Percentiles rank a stretch among this genome's conserved stretches.
These are phyloP conservation scores for Synergus japonicus DNA, from an alignment of 2,888 invertebrate genomes.

Conservation along the genomic window DNA sequence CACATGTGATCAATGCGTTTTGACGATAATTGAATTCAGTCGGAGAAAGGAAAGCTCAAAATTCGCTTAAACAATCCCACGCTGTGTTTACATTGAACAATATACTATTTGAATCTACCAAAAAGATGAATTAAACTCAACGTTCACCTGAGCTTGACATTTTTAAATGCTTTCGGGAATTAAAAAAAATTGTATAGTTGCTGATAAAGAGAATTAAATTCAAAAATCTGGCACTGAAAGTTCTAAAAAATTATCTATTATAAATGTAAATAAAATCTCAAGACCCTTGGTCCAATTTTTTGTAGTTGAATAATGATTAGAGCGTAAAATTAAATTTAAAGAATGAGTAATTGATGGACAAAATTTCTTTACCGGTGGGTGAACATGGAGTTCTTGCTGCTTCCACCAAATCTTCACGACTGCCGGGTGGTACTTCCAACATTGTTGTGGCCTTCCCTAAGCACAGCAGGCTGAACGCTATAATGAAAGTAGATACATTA, in stretches of 20 bases:
- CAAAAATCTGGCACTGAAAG: too few relatives aligned
- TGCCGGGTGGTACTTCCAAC: slow-evolving; percentile 74
- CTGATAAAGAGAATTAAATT: too few relatives aligned
- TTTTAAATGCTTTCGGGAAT: too few relatives aligned
- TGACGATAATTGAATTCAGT: background rate
- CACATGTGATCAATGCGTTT: background rate
- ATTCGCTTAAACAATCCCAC: background rate
- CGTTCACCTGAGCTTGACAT: too few relatives aligned
- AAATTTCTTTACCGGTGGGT: background rate
- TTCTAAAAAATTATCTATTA: too few relatives aligned
- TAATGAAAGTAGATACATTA: slow-evolving; percentile 43
- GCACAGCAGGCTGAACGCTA: slow-evolving; percentile 75
- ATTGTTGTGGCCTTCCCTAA: slow-evolving; percentile 66
- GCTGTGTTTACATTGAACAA: background rate
- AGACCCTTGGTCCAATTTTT: too few relatives aligned
- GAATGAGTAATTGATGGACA: background rate
- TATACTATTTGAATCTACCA: background rate
- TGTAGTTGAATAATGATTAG: too few relatives aligned
- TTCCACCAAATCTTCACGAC: slow-evolving; percentile 74
- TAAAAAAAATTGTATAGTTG: too few relatives aligned
- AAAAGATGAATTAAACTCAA: too few relatives aligned
- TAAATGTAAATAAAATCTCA: too few relatives aligned
- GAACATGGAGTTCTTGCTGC: slow-evolving; percentile 72
- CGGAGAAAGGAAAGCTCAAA: background rate
- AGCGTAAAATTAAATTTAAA: background rate